Evolutionary conservation across 2,797 vertebrate species (phyloP).

Genomic region (Crenuchus spilurus): DNA sequence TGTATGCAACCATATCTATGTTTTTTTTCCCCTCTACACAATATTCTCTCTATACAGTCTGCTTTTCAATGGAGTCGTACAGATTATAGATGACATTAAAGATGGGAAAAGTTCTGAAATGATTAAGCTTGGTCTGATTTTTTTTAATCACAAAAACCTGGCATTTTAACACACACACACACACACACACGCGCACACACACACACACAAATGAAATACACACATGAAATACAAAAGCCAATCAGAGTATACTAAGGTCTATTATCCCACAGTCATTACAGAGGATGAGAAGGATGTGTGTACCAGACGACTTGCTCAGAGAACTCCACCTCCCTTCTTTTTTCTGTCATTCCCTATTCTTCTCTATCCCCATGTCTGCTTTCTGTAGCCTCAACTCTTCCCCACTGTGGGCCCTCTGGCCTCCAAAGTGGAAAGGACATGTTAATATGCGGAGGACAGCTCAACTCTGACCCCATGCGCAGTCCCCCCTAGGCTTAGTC

Average conservation of each 20-base stretch:
- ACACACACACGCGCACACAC: too few relatives aligned
- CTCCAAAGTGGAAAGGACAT: conserved; percentile 52
- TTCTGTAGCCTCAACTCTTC: conserved; percentile 23
- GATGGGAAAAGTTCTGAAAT: too few relatives aligned
- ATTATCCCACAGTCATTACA: conserved; percentile 68
- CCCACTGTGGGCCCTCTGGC: conserved; percentile 37
- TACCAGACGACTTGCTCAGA: conserved; percentile 16
- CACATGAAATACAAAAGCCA: neutral
- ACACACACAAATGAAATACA: too few relatives aligned
- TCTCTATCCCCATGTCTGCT: conserved; percentile 31
- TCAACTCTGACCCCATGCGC: conserved; percentile 49
- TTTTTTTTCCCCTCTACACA: too few relatives aligned
- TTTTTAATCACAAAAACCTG: too few relatives aligned
- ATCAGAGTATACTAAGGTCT: neutral
- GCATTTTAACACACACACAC: too few relatives aligned
- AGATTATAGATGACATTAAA: too few relatives aligned
- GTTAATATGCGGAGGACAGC: conserved; percentile 52
- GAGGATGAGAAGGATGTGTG: conserved; percentile 30
- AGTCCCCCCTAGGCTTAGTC: conserved; percentile 48
- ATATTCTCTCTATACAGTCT: too few relatives aligned
- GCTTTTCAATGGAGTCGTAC: too few relatives aligned
- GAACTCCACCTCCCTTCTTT: conserved; percentile 35
- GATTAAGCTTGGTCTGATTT: too few relatives aligned
- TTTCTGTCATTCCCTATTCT: conserved; percentile 36
- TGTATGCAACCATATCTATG: too few relatives aligned